These are phyloP conservation scores for Chloebia gouldiae DNA, from an alignment of 2,113 vertebrate genomes.

Conservation along the genomic window DNA sequence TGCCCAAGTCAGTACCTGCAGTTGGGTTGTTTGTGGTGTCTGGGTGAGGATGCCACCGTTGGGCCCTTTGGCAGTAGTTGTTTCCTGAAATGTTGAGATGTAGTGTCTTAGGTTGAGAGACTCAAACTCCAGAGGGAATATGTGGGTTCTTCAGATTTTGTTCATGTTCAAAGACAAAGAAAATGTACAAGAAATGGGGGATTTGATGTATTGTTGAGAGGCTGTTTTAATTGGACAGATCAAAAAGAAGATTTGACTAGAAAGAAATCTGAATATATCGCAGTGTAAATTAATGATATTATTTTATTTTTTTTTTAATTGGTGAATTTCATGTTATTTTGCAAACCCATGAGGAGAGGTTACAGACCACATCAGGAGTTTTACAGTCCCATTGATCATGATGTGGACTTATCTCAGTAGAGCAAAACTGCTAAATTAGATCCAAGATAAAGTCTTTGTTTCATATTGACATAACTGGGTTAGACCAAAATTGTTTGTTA, in stretches of 20 bases:
- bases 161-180: not conserved
- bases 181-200: not conserved
- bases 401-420: constrained; percentile 63
- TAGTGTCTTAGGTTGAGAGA: not conserved
- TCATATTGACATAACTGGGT: constrained; percentile 72
- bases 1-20: not conserved
- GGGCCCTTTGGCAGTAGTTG: not conserved
- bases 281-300: not conserved
- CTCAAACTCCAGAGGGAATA: not conserved
- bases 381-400: constrained; percentile 55
- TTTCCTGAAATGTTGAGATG: not conserved
- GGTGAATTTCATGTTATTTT: constrained; percentile 16
- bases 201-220: not conserved
- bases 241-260: not conserved
- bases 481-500: constrained; percentile 72
- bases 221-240: not conserved
- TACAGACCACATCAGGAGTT: constrained; percentile 56
- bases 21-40: not conserved
- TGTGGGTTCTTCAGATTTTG: not conserved
- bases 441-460: constrained; percentile 73
- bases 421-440: constrained; percentile 66
- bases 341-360: constrained; percentile 13
- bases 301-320: not conserved
- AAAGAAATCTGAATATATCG: not conserved
- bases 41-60: not conserved